These are phyloP conservation scores for Polylopha cassiicola DNA, from an alignment of 2,888 invertebrate genomes.

Conservation along the genomic window DNA sequence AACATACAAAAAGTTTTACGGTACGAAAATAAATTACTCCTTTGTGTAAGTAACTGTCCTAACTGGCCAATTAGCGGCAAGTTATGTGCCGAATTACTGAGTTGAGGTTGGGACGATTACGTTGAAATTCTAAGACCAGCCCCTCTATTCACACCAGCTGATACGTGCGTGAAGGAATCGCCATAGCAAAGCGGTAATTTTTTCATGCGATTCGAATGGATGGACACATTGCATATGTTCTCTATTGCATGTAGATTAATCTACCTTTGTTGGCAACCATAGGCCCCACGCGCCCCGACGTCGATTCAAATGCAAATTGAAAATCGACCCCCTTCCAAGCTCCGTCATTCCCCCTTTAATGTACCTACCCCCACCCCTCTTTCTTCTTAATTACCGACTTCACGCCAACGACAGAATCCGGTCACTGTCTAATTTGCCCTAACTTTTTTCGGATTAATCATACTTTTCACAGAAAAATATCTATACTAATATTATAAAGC, in stretches of 20 bases:
- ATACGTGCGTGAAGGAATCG: background rate
- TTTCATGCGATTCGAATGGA: background rate
- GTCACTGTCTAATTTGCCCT: slow-evolving; percentile 34
- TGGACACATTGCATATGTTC: slow-evolving; percentile 24
- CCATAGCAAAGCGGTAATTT: background rate
- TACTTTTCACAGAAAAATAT: slow-evolving; percentile 12
- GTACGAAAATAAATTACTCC: slow-evolving; percentile 44
- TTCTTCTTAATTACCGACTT: slow-evolving; percentile 43
- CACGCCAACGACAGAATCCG: slow-evolving; percentile 33
- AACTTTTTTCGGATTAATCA: slow-evolving; percentile 29
- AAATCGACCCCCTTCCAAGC: slow-evolving; percentile 40
- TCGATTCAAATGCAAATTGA: slow-evolving; percentile 54
- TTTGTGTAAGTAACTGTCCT: slow-evolving; percentile 43
- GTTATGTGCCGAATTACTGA: slow-evolving; percentile 41
- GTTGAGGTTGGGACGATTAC: slow-evolving; percentile 30
- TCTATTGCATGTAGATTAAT: slow-evolving; percentile 44
- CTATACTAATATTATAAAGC: too few relatives aligned
- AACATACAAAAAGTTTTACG: slow-evolving; percentile 37
- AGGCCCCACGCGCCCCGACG: slow-evolving; percentile 29
- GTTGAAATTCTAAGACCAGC: slow-evolving; percentile 8
- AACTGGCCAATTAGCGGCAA: slow-evolving; percentile 48
- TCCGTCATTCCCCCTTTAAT: slow-evolving; percentile 31
- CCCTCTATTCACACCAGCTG: background rate
- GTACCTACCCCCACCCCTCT: slow-evolving; percentile 25
- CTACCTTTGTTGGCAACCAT: slow-evolving; percentile 37